These are phyloP conservation scores for Drosophila mimetica DNA, from an alignment of 2,888 invertebrate species.

Conservation along the genomic window DNA sequence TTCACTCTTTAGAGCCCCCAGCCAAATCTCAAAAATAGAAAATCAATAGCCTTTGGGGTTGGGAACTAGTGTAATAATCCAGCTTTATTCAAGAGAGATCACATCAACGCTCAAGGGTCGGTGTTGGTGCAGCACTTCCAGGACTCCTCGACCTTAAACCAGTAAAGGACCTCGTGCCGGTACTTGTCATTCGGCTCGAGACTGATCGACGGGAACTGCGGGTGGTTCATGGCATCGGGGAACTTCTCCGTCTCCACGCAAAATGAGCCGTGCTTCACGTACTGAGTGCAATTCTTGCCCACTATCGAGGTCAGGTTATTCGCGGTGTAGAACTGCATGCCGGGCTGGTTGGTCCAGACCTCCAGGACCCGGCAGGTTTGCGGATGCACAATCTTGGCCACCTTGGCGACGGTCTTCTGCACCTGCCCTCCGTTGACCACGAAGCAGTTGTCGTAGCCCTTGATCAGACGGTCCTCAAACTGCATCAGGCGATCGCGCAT, in stretches of 20 bases:
- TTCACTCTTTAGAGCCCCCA: too few species aligned
- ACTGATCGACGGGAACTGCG: conserved; percentile 90
- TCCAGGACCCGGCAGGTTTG: conserved; percentile 90
- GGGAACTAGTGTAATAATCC: neutral
- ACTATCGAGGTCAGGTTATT: conserved; percentile 87
- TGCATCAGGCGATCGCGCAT: conserved; percentile 88
- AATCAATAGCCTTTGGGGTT: neutral
- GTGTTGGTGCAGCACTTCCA: conserved; percentile 64
- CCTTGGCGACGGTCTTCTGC: conserved; percentile 31
- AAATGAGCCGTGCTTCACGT: conserved; percentile 91
- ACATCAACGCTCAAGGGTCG: conserved; percentile 1
- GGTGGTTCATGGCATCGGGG: conserved; percentile 94
- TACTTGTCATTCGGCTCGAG: conserved; percentile 88
- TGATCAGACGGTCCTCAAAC: conserved; percentile 84
- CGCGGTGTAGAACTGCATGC: conserved; percentile 95
- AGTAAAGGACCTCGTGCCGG: conserved; percentile 64
- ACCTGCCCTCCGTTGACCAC: conserved; percentile 58
- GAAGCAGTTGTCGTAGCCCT: conserved; percentile 70
- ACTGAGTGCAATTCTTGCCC: conserved; percentile 90
- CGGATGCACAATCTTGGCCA: conserved; percentile 85
- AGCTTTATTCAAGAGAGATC: conserved; percentile 39
- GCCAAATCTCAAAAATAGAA: neutral
- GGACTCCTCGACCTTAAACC: conserved; percentile 62
- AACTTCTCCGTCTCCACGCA: conserved; percentile 96
- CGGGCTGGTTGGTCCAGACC: conserved; percentile 93